phyloP scores from a whole-genome alignment of 2,888 invertebrate species.

The Orthosia gothica region DNA sequence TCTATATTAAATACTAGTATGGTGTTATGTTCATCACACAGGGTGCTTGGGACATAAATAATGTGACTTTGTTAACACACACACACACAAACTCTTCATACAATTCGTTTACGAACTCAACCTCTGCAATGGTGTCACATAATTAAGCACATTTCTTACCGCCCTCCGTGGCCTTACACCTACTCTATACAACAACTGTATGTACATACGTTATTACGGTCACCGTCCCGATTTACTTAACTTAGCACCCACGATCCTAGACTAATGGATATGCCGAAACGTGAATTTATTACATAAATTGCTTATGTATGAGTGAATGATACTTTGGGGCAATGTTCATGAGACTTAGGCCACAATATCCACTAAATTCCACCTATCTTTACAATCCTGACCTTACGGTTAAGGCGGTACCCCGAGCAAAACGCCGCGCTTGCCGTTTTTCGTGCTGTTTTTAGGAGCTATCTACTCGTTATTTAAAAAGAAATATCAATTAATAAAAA shows the following conservation, averaged over 20 bases:
- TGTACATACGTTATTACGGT: conserved; percentile 77
- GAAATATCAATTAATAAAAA: too few relatives aligned
- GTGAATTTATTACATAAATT: conserved; percentile 71
- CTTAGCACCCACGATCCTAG: conserved; percentile 86
- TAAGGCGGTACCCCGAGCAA: too few relatives aligned
- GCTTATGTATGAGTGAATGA: conserved; percentile 69
- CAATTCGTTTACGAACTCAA: conserved; percentile 81
- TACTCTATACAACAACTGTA: conserved; percentile 80
- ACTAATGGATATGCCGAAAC: conserved; percentile 83
- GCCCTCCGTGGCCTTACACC: conserved; percentile 68
- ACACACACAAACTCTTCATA: conserved; percentile 67
- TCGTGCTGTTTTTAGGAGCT: too few relatives aligned
- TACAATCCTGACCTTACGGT: conserved; percentile 44
- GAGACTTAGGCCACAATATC: conserved; percentile 72
- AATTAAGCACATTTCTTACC: conserved; percentile 56
- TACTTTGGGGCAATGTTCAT: conserved; percentile 73
- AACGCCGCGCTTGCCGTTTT: too few relatives aligned
- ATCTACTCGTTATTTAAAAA: too few relatives aligned
- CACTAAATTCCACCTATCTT: conserved; percentile 29
- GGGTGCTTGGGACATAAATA: conserved; percentile 70
- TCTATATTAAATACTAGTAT: conserved; percentile 29
- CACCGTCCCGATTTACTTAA: conserved; percentile 74
- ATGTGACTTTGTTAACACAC: conserved; percentile 76
- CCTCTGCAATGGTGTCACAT: conserved; percentile 63
- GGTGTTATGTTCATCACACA: conserved; percentile 48